Evolutionary conservation across 2,113 vertebrate species (phyloP).

Genomic region (Spheniscus mendiculus): DNA sequence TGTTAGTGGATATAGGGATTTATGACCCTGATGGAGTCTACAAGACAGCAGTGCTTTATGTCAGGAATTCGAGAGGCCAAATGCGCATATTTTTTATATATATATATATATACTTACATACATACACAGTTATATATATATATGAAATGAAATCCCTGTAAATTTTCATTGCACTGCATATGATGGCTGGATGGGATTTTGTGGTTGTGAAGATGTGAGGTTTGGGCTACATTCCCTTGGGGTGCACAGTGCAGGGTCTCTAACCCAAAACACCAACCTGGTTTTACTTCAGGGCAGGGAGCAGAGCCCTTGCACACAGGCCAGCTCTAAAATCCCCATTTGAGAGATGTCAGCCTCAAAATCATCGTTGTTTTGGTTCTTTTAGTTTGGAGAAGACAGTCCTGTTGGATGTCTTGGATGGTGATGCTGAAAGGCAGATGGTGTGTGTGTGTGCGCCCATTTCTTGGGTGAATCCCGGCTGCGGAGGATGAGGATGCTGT

Average conservation of each 20-base stretch:
- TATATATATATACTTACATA: too few species aligned
- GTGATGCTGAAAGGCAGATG: neutral
- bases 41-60: neutral
- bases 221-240: neutral
- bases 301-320: fast-evolving
- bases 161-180: neutral
- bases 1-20: neutral
- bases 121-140: neutral
- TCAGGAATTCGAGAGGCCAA: neutral
- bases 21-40: neutral
- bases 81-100: neutral
- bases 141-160: neutral
- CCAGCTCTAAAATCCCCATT: neutral
- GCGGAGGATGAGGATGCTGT: neutral
- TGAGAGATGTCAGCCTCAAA: neutral
- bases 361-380: fast-evolving
- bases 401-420: neutral
- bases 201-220: neutral
- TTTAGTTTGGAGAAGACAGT: neutral
- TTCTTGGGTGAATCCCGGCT: neutral
- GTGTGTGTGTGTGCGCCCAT: neutral
- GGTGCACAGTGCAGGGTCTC: fast-evolving
- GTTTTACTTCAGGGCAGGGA: neutral
- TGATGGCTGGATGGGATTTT: neutral
- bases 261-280: fast-evolving